Percentiles rank a stretch among this genome's conserved stretches.
These are phyloP conservation scores for Saccostrea echinata DNA, from an alignment of 1,140 invertebrate genomes.

Conservation along the genomic window DNA sequence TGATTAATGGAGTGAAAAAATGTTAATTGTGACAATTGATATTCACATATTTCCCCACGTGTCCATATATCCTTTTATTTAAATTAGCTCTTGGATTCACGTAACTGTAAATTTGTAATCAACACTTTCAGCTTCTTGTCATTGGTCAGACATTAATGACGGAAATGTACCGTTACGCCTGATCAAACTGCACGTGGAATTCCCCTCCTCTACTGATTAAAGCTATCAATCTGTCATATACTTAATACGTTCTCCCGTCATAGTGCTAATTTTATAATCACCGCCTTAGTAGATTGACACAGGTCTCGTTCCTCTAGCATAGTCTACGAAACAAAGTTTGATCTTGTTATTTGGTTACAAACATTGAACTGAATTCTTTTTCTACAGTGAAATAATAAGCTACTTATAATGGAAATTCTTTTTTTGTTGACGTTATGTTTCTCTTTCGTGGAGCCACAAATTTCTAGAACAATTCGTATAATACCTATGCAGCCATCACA, in stretches of 20 bases:
- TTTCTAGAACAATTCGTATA: background rate
- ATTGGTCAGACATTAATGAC: constrained; percentile 19
- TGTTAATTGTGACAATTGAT: background rate
- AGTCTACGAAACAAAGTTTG: background rate
- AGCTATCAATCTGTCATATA: constrained; percentile 25
- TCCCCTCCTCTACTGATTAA: constrained; percentile 4
- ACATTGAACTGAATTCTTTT: background rate
- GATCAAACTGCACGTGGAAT: constrained; percentile 7
- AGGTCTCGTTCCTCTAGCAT: background rate
- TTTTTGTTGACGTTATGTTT: background rate
- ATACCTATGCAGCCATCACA: background rate
- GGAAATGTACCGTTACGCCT: constrained; percentile 5
- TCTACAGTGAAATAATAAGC: background rate
- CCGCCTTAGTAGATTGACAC: background rate
- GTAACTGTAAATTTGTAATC: background rate
- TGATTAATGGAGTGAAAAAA: background rate
- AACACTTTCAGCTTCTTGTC: background rate
- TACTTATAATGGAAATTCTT: constrained; percentile 5
- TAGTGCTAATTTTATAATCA: constrained; percentile 24
- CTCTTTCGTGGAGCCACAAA: background rate
- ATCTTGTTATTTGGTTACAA: background rate
- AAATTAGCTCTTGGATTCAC: background rate
- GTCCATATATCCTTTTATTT: background rate
- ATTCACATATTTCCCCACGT: background rate
- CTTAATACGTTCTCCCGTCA: background rate